A percentile compares a stretch with the other conserved stretches of the same genome.
These are phyloP conservation scores for Chlorocebus sabaeus DNA, from an alignment of 2,113 vertebrate species.

Conservation along the genomic window DNA sequence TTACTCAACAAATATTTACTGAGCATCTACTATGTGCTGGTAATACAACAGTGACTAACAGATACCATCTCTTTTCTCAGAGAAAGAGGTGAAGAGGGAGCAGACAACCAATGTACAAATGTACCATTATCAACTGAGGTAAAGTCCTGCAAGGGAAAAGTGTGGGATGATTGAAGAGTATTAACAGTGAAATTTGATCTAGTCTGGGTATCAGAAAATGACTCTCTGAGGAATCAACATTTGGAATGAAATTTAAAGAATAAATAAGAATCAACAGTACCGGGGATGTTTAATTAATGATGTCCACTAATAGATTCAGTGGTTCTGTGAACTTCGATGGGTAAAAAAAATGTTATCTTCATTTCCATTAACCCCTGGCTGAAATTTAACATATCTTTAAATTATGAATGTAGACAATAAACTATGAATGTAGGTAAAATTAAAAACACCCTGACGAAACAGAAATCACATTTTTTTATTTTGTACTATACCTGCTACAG, in stretches of 20 bases:
- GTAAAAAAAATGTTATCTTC: not conserved
- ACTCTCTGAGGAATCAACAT: not conserved
- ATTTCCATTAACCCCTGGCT: not conserved
- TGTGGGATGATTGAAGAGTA: not conserved
- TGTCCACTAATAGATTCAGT: not conserved
- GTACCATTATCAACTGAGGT: not conserved
- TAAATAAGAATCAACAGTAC: not conserved
- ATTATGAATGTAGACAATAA: not conserved
- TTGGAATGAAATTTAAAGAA: constrained; percentile 20
- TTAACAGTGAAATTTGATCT: not conserved
- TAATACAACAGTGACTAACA: not conserved
- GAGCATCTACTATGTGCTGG: not conserved
- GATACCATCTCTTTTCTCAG: not conserved
- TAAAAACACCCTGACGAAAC: not conserved
- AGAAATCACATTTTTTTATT: not conserved
- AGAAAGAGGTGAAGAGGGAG: not conserved
- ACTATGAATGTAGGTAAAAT: not conserved
- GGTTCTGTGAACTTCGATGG: not conserved
- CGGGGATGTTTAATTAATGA: not conserved
- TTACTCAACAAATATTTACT: not conserved
- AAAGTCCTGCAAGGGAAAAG: not conserved
- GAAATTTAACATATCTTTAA: not conserved
- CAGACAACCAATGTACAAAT: not conserved
- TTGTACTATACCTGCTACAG: not conserved
- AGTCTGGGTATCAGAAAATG: not conserved